phyloP scores from a whole-genome alignment of 1,140 invertebrate genomes.

The Oryctes rhinoceros region DNA sequence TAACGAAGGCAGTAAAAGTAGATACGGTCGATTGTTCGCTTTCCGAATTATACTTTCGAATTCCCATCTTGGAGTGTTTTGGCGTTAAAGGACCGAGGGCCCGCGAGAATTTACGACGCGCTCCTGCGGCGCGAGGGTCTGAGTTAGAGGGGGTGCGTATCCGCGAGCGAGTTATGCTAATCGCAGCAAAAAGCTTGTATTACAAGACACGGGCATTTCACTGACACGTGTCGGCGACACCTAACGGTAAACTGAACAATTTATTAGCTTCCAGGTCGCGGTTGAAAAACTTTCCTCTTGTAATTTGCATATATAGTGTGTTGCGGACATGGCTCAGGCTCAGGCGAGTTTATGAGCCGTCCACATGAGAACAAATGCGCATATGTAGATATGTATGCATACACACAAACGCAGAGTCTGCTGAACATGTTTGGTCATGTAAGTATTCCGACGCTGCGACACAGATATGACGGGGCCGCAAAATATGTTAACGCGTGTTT shows the following conservation, averaged over 20 bases:
- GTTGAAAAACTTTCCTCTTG: conserved; percentile 50
- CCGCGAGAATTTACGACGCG: not conserved
- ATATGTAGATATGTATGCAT: not conserved
- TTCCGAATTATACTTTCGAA: conserved; percentile 14
- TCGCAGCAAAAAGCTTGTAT: conserved; percentile 51
- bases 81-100: not conserved
- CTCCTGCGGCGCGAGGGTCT: not conserved
- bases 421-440: not conserved
- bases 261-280: conserved; percentile 47
- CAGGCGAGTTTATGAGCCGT: conserved; percentile 43
- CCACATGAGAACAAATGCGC: conserved; percentile 38
- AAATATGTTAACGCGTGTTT: not conserved
- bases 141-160: not conserved
- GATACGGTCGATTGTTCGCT: conserved; percentile 12
- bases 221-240: conserved; percentile 51
- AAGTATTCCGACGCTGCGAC: not conserved
- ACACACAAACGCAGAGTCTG: not conserved
- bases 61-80: conserved; percentile 4
- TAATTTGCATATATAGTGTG: conserved; percentile 53
- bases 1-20: not conserved
- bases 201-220: conserved; percentile 45
- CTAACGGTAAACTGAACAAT: conserved; percentile 51
- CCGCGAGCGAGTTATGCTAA: conserved; percentile 41
- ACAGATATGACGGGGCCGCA: not conserved
- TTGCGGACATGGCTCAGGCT: conserved; percentile 46